These are phyloP conservation scores for Hemithea aestivaria DNA, from an alignment of 2,888 invertebrate species.

Conservation along the genomic window DNA sequence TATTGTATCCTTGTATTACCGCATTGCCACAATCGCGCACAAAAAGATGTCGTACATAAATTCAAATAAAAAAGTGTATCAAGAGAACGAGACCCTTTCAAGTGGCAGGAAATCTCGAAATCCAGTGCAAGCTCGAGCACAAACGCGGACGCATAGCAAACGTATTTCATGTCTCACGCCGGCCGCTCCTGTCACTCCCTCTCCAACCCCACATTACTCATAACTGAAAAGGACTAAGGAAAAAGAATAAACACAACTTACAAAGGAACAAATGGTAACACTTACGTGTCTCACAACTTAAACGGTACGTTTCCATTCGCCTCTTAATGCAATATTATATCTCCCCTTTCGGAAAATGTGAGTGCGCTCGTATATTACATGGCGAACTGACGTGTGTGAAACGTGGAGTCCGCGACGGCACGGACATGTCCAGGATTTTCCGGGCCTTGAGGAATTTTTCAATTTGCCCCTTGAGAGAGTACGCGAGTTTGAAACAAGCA, in stretches of 20 bases:
- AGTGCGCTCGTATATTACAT: conserved; percentile 39
- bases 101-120: conserved; percentile 64
- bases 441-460: conserved; percentile 52
- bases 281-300: conserved; percentile 69
- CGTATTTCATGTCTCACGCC: conserved; percentile 49
- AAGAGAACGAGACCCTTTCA: conserved; percentile 50
- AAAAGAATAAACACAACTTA: conserved; percentile 66
- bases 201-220: conserved; percentile 60
- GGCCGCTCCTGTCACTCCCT: conserved; percentile 48
- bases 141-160: conserved; percentile 51
- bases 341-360: conserved; percentile 30
- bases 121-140: conserved; percentile 38
- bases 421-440: conserved; percentile 39
- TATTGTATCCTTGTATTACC: too few relatives aligned
- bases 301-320: conserved; percentile 62
- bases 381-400: conserved; percentile 35
- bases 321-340: conserved; percentile 60
- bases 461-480: conserved; percentile 54
- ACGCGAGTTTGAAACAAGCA: conserved; percentile 43
- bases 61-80: conserved; percentile 27
- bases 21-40: too few relatives aligned
- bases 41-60: conserved; percentile 25
- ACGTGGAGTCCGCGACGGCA: conserved; percentile 34
- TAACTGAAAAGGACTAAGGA: conserved; percentile 53
- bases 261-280: conserved; percentile 66